These are phyloP conservation scores for Chrysolina americana DNA, from an alignment of 2,888 invertebrate genomes.

Conservation along the genomic window DNA sequence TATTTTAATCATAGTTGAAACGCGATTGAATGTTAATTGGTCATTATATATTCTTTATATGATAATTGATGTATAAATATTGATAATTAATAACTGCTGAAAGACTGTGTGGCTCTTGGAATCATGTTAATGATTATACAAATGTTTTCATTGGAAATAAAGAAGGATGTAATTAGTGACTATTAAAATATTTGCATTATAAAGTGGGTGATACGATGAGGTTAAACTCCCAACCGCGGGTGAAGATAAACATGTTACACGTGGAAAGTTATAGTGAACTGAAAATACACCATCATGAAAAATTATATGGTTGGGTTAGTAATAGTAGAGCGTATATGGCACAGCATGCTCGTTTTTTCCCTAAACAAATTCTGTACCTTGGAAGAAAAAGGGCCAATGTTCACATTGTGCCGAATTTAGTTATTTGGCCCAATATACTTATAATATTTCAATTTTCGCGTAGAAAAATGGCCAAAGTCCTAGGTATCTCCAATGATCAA, in stretches of 20 bases:
- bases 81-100: conserved; percentile 7
- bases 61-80: conserved; percentile 5
- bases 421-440: too few relatives aligned
- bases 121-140: conserved; percentile 11
- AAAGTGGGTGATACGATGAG: neutral
- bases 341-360: too few relatives aligned
- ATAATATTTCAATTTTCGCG: too few relatives aligned
- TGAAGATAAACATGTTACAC: neutral
- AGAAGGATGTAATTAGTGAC: neutral
- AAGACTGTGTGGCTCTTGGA: neutral
- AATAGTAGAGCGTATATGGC: too few relatives aligned
- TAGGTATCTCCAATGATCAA: too few relatives aligned
- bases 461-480: too few relatives aligned
- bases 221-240: neutral
- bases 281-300: neutral
- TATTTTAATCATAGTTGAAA: too few relatives aligned
- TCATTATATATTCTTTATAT: neutral
- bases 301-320: too few relatives aligned
- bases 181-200: conserved; percentile 7
- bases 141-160: neutral
- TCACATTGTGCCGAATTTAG: too few relatives aligned
- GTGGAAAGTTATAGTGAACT: too few relatives aligned
- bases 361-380: too few relatives aligned
- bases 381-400: too few relatives aligned
- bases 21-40: neutral